phyloP scores from a whole-genome alignment of 2,888 invertebrate species.

The Dermolepida albohirtum region DNA sequence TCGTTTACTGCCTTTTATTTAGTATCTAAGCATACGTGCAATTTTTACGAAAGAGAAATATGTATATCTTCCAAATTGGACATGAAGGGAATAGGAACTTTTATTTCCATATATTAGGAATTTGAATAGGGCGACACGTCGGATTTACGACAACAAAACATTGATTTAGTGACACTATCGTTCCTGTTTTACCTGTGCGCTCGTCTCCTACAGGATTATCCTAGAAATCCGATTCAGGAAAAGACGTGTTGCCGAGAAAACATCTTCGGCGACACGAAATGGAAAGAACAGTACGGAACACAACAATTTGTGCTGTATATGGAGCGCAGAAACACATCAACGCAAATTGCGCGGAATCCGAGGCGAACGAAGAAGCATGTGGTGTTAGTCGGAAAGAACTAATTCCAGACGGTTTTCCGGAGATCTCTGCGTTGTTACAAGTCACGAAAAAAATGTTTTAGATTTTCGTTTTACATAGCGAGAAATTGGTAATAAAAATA shows the following conservation, averaged over 20 bases:
- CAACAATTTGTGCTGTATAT: slow-evolving; percentile 52
- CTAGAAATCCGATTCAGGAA: slow-evolving; percentile 17
- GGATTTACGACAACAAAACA: slow-evolving; percentile 41
- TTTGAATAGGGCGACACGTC: slow-evolving; percentile 38
- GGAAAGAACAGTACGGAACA: slow-evolving; percentile 46
- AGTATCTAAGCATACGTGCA: too few species aligned
- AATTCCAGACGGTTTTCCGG: slow-evolving; percentile 45
- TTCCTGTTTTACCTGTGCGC: slow-evolving; percentile 39
- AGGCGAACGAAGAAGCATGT: slow-evolving; percentile 41
- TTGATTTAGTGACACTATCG: slow-evolving; percentile 47
- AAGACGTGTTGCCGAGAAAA: not conserved
- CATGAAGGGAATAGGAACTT: slow-evolving; percentile 24
- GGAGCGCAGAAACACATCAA: slow-evolving; percentile 48
- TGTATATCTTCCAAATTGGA: slow-evolving; percentile 34
- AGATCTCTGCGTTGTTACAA: slow-evolving; percentile 46
- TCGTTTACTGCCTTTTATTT: too few species aligned
- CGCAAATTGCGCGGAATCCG: slow-evolving; percentile 51
- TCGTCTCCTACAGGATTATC: not conserved
- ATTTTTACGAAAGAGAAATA: slow-evolving; percentile 1
- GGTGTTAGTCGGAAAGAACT: slow-evolving; percentile 46
- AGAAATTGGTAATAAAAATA: too few species aligned
- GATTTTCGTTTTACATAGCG: slow-evolving; percentile 40
- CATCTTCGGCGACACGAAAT: slow-evolving; percentile 20
- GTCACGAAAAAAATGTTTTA: slow-evolving; percentile 45
- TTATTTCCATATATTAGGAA: slow-evolving; percentile 24